Conservation (phyloP, 2,113 vertebrate species). For the Spilogale gracilis region DNA sequence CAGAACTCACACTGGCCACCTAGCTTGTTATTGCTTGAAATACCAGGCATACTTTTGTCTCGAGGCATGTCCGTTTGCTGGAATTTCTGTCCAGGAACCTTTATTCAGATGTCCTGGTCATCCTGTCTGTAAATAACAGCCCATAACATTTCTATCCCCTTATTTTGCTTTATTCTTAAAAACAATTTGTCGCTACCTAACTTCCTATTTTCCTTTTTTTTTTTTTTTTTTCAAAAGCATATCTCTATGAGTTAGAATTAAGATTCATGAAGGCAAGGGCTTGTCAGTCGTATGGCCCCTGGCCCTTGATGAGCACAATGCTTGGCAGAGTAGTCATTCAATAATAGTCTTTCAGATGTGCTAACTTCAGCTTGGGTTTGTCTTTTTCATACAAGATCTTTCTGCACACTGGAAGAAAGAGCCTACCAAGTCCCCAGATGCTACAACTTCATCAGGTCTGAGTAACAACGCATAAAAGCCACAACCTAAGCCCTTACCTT, state of each 20-base stretch:
- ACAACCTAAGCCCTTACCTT: not conserved
- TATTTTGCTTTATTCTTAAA: not conserved
- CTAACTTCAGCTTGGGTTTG: not conserved
- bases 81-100: not conserved
- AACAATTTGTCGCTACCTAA: not conserved
- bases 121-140: not conserved
- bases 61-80: not conserved
- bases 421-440: fast-evolving
- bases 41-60: not conserved
- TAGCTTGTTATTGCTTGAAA: not conserved
- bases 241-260: not conserved
- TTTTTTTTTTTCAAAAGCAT: not conserved
- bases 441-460: not conserved
- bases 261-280: not conserved
- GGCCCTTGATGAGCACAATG: not conserved
- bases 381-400: not conserved
- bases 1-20: not conserved
- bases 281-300: not conserved
- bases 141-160: not conserved
- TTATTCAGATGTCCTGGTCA: not conserved
- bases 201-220: not conserved
- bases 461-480: not conserved
- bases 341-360: not conserved
- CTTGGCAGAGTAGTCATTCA: not conserved
- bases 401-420: not conserved